Conservation (phyloP, 92 coral and sea anemone species). For the Desmophyllum pertusum region DNA sequence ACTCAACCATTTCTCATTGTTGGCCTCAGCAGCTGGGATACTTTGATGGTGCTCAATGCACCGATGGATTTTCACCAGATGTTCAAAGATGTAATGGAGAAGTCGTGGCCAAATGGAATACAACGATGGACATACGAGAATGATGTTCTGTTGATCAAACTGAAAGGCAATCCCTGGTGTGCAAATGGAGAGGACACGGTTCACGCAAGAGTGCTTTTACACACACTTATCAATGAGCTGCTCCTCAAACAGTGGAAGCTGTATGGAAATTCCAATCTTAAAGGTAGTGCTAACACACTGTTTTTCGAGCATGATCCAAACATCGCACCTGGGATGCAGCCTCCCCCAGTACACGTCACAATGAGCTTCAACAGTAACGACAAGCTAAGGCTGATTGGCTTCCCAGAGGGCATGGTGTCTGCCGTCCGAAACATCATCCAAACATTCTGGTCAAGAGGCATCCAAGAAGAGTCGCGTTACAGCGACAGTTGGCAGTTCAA, state of each 20-base stretch:
- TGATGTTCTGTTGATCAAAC: conserved; percentile 49
- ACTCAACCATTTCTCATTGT: conserved; percentile 55
- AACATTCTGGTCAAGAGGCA: conserved; percentile 54
- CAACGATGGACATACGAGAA: conserved; percentile 40
- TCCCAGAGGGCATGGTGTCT: conserved; percentile 50
- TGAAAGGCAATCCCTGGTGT: conserved; percentile 73
- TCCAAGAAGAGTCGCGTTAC: conserved; percentile 51
- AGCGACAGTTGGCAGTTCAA: conserved; percentile 76
- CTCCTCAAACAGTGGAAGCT: conserved; percentile 13
- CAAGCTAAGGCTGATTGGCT: conserved; percentile 56
- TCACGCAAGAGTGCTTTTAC: conserved; percentile 50
- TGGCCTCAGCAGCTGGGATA: conserved; percentile 61
- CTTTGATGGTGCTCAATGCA: conserved; percentile 61
- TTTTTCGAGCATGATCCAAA: conserved; percentile 68
- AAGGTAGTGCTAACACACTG: conserved; percentile 56
- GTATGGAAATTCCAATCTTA: conserved; percentile 33
- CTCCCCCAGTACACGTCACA: conserved; percentile 31
- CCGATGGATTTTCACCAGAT: conserved; percentile 54
- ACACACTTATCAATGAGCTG: conserved; percentile 32
- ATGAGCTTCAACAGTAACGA: conserved; percentile 64
- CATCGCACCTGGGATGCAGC: conserved; percentile 20
- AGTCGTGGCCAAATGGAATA: conserved; percentile 64
- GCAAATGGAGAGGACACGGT: conserved; percentile 50
- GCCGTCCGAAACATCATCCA: conserved; percentile 54
- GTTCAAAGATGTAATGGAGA: conserved; percentile 50